Percentiles rank a stretch among this genome's conserved stretches.
phyloP scores from a whole-genome alignment of 2,113 vertebrate species.

The Sapajus apella region DNA sequence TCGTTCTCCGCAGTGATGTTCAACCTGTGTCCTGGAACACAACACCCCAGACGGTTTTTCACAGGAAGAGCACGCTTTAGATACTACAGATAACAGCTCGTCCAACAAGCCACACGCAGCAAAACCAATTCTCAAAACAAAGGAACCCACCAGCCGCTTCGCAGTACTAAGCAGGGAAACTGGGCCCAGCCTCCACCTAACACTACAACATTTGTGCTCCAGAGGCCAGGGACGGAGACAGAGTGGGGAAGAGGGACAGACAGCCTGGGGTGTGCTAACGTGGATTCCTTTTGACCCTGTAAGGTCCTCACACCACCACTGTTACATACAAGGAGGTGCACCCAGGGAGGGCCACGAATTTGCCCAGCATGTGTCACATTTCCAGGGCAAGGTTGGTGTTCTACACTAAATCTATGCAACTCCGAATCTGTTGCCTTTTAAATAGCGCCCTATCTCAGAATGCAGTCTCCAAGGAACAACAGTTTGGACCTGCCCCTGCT shows the following conservation, averaged over 20 bases:
- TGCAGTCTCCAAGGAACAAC: neutral
- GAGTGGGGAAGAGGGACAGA: neutral
- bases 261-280: too few relatives aligned
- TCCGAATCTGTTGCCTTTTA: neutral
- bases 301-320: neutral
- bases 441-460: neutral
- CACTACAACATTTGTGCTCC: neutral
- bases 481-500: neutral
- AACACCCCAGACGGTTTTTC: neutral
- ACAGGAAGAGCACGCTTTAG: neutral
- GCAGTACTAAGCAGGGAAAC: neutral
- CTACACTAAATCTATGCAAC: neutral
- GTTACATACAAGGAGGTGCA: neutral
- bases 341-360: neutral
- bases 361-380: neutral
- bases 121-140: neutral
- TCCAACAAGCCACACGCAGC: neutral
- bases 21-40: conserved; percentile 90
- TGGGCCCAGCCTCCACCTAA: neutral
- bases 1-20: conserved; percentile 97
- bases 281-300: neutral
- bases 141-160: neutral
- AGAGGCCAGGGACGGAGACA: neutral
- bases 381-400: neutral
- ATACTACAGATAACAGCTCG: neutral